Percentiles rank a stretch among this genome's conserved stretches.
Evolutionary conservation across 1,140 invertebrate genomes (phyloP).

Genomic region (Caenorhabditis latens): DNA sequence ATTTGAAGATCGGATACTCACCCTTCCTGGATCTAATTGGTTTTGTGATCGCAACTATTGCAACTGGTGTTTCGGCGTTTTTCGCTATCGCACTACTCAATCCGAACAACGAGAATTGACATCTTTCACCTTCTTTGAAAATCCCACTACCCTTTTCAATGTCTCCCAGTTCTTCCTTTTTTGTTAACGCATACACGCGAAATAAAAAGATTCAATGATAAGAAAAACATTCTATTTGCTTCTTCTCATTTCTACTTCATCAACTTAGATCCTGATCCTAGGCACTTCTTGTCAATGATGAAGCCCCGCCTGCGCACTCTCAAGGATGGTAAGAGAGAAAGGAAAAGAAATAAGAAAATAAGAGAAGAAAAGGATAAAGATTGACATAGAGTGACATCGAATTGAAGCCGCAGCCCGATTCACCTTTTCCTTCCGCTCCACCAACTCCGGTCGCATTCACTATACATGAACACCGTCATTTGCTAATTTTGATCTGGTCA

Average conservation of each 20-base stretch:
- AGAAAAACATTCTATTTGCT: constrained; percentile 44
- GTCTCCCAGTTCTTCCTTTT: neutral
- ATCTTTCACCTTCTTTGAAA: neutral
- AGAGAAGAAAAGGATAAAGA: constrained; percentile 35
- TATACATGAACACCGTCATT: constrained; percentile 29
- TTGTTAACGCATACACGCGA: neutral
- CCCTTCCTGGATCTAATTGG: constrained; percentile 52
- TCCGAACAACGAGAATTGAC: constrained; percentile 12
- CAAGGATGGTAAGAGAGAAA: neutral
- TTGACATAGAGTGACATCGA: constrained; percentile 32
- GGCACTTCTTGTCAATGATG: constrained; percentile 40
- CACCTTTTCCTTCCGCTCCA: constrained; percentile 49
- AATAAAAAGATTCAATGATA: constrained; percentile 40
- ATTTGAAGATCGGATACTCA: constrained; percentile 41
- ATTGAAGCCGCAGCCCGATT: constrained; percentile 38
- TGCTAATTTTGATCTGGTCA: neutral
- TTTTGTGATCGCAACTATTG: constrained; percentile 28
- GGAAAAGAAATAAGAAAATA: neutral
- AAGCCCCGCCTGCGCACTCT: constrained; percentile 45
- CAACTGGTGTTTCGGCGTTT: constrained; percentile 26
- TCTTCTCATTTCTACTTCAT: constrained; percentile 6
- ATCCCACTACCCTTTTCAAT: neutral
- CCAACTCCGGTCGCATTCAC: constrained; percentile 33
- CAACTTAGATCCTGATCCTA: constrained; percentile 38
- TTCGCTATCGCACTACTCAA: constrained; percentile 36